These are phyloP conservation scores for Parascotia fuliginaria DNA, from an alignment of 2,888 invertebrate genomes.

Conservation along the genomic window DNA sequence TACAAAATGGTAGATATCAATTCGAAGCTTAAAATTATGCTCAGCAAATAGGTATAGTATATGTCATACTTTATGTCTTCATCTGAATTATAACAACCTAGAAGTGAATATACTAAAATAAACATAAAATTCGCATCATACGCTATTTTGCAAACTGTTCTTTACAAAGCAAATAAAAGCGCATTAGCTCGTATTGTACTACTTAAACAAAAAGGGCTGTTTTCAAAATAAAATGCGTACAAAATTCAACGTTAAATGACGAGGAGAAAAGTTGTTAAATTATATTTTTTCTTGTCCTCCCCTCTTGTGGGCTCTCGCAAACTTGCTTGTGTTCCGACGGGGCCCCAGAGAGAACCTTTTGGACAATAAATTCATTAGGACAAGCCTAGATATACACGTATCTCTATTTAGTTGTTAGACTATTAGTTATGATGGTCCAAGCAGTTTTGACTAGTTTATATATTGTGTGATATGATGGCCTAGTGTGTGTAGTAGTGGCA, in stretches of 20 bases:
- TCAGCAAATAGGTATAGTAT: too few species aligned
- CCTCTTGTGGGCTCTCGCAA: conserved; percentile 12
- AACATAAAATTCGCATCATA: not conserved
- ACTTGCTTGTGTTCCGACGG: conserved; percentile 36
- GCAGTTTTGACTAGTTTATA: too few species aligned
- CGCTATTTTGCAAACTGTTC: not conserved
- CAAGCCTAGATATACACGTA: conserved; percentile 38
- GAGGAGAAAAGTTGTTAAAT: conserved; percentile 39
- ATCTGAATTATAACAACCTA: too few species aligned
- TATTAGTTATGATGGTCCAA: conserved; percentile 19
- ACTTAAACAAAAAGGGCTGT: conserved; percentile 17
- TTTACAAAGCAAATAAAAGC: not conserved
- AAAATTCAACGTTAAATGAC: conserved; percentile 27
- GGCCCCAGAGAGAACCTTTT: conserved; percentile 55
- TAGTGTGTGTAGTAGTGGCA: too few species aligned
- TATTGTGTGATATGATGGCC: too few species aligned
- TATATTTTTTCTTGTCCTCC: conserved; percentile 20
- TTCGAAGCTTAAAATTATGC: too few species aligned
- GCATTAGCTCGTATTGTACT: conserved; percentile 14
- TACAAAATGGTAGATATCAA: too few species aligned
- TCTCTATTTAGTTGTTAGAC: conserved; percentile 25
- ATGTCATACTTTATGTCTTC: too few species aligned
- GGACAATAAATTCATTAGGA: conserved; percentile 71
- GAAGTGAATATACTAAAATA: too few species aligned
- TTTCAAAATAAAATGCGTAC: conserved; percentile 17